Conservation (phyloP, 2,113 vertebrate genomes). For the Tricholaema leucomelas region DNA sequence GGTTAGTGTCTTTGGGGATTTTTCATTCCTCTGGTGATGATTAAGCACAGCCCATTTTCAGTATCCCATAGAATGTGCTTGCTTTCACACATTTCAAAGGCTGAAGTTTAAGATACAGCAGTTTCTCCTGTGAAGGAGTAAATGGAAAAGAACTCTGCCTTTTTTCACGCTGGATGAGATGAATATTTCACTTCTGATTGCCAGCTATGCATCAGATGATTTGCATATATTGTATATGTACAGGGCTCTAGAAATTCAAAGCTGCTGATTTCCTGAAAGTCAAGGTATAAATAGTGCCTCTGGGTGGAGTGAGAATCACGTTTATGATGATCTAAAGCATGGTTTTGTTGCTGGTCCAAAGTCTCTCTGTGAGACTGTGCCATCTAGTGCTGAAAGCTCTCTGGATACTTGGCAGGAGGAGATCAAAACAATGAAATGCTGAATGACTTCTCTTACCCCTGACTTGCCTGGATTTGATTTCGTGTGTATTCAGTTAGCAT, state of each 20-base stretch:
- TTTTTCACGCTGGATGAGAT: neutral
- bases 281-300: neutral
- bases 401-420: neutral
- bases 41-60: neutral
- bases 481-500: neutral
- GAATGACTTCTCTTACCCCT: neutral
- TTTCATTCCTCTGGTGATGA: neutral
- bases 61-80: neutral
- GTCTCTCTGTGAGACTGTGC: neutral
- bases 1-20: slow-evolving; percentile 73
- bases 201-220: neutral
- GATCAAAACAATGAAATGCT: neutral
- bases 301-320: neutral
- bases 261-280: neutral
- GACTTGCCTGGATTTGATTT: neutral
- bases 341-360: neutral
- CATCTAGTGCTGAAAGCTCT: slow-evolving; percentile 34
- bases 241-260: neutral
- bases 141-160: neutral
- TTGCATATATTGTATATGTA: neutral
- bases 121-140: neutral
- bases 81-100: neutral
- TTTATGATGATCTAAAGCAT: accelerated
- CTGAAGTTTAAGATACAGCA: neutral
- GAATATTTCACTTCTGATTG: neutral